A percentile compares a stretch with the other conserved stretches of the same genome.
phyloP scores from a whole-genome alignment of 2,888 invertebrate species.

The Caenorhabditis parvicauda region DNA sequence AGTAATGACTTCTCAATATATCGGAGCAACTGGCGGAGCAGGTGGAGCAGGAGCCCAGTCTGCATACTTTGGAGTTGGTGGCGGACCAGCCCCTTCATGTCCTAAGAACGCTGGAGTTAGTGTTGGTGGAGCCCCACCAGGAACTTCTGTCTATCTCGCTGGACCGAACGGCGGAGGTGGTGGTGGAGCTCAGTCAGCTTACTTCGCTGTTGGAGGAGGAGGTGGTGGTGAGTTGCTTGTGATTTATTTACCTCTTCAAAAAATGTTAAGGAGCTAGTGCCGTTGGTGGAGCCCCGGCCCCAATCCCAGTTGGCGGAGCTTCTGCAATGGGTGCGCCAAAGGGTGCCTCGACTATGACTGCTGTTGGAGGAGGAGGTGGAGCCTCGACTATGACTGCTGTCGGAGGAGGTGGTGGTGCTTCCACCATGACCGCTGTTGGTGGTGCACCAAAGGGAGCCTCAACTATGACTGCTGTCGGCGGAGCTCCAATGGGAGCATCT shows the following conservation, averaged over 20 bases:
- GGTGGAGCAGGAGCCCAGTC: too few relatives aligned
- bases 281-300: slow-evolving; percentile 2
- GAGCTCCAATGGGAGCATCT: too few relatives aligned
- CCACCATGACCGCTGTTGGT: slow-evolving; percentile 6
- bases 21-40: too few relatives aligned
- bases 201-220: slow-evolving; percentile 3
- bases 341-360: slow-evolving; percentile 15
- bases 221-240: background rate
- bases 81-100: too few relatives aligned
- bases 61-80: too few relatives aligned
- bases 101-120: too few relatives aligned
- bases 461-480: too few relatives aligned
- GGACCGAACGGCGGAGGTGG: slow-evolving; percentile 8
- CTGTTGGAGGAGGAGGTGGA: slow-evolving; percentile 20
- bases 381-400: slow-evolving; percentile 47
- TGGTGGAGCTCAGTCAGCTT: slow-evolving; percentile 11
- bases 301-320: slow-evolving; percentile 8
- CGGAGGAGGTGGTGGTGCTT: slow-evolving; percentile 11
- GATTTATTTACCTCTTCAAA: background rate
- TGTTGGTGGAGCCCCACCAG: slow-evolving; percentile 5
- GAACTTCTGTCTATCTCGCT: too few relatives aligned
- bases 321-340: slow-evolving; percentile 8
- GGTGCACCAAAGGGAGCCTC: slow-evolving; percentile 35
- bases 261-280: background rate
- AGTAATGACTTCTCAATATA: too few relatives aligned